These are phyloP conservation scores for Drosophila rhopaloa DNA, from an alignment of 1,140 invertebrate species.

Conservation along the genomic window DNA sequence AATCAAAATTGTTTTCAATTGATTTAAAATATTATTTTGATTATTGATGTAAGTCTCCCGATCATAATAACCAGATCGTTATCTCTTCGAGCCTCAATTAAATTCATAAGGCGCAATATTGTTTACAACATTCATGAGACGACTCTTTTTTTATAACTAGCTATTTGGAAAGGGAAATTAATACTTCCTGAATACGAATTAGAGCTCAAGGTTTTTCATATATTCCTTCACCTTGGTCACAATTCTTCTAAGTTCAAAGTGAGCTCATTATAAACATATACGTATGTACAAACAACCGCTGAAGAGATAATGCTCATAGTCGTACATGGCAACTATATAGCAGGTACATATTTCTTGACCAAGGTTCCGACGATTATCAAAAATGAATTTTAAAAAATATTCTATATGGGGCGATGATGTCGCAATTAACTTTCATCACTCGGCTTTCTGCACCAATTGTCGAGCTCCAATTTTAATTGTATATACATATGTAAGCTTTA, in stretches of 20 bases:
- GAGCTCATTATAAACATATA: slow-evolving; percentile 24
- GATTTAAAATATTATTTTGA: too few species aligned
- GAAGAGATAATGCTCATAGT: slow-evolving; percentile 4
- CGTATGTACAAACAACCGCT: slow-evolving; percentile 7
- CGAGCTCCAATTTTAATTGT: slow-evolving; percentile 44
- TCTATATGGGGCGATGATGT: slow-evolving; percentile 45
- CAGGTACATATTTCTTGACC: slow-evolving; percentile 21
- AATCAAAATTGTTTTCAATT: too few species aligned
- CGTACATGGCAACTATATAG: slow-evolving; percentile 49
- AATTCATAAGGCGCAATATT: background rate
- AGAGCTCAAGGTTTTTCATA: slow-evolving; percentile 20
- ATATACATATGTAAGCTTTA: slow-evolving; percentile 27
- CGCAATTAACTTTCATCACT: slow-evolving; percentile 73
- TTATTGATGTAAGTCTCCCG: too few species aligned
- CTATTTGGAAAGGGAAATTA: slow-evolving; percentile 7
- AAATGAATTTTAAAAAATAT: slow-evolving; percentile 5
- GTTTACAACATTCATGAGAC: slow-evolving; percentile 1
- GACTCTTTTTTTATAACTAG: slow-evolving; percentile 25
- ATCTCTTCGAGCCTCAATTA: too few species aligned
- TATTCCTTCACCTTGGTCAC: slow-evolving; percentile 39
- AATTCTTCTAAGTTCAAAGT: slow-evolving; percentile 41
- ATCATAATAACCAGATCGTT: background rate
- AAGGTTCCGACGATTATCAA: slow-evolving; percentile 42
- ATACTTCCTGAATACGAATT: slow-evolving; percentile 28
- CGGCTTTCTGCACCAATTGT: slow-evolving; percentile 78